A percentile compares a stretch with the other conserved stretches of the same genome.
Evolutionary conservation across 2,113 vertebrate genomes (phyloP).

Genomic region (Hippocampus mohnikei): DNA sequence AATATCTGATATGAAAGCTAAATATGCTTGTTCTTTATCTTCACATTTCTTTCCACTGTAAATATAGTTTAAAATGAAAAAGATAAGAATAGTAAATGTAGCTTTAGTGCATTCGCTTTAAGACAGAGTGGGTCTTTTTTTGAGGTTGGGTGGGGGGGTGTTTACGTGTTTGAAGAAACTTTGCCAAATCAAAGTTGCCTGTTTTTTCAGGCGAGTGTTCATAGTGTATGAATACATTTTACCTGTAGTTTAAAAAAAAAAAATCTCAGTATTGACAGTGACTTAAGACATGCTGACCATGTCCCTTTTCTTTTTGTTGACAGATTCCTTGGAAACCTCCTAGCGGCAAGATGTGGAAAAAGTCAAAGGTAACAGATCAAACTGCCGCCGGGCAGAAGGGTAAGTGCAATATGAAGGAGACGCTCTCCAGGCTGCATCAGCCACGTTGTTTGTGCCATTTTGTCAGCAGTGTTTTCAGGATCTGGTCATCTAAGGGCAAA

Average conservation of each 20-base stretch:
- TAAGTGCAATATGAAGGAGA: conserved; percentile 49
- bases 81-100: neutral
- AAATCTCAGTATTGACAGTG: neutral
- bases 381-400: conserved; percentile 72
- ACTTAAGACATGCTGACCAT: conserved; percentile 4
- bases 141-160: too few relatives aligned
- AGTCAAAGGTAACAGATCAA: conserved; percentile 65
- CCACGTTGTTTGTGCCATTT: conserved; percentile 16
- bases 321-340: conserved; percentile 47
- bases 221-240: neutral
- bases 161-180: neutral
- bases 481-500: neutral
- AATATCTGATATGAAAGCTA: too few relatives aligned
- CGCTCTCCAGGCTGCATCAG: neutral
- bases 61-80: neutral
- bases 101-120: neutral
- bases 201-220: neutral
- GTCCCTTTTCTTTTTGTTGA: conserved; percentile 7
- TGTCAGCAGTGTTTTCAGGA: neutral
- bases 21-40: too few relatives aligned
- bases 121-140: too few relatives aligned
- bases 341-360: conserved; percentile 64
- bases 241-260: neutral
- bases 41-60: neutral
- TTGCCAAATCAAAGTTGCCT: neutral